Conservation (phyloP, 2,888 invertebrate species). For the Microplitis deprimator region DNA sequence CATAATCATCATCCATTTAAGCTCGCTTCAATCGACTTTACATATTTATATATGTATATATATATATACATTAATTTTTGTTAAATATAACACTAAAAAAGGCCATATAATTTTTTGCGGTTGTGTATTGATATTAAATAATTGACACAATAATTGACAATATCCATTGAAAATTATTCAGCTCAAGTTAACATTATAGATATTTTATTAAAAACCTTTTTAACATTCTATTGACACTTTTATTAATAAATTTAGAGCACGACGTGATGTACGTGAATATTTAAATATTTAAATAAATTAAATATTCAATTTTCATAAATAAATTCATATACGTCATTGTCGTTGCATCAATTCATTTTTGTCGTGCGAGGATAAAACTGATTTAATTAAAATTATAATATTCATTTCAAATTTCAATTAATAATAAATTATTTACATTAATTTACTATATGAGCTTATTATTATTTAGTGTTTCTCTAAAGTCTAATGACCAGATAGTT, state of each 20-base stretch:
- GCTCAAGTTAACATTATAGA: slow-evolving; percentile 3
- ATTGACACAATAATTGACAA: slow-evolving; percentile 31
- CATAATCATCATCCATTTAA: slow-evolving; percentile 1
- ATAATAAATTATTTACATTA: background rate
- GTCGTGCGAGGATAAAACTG: background rate
- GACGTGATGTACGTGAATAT: background rate
- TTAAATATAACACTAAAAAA: background rate
- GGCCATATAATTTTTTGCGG: slow-evolving; percentile 9
- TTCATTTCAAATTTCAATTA: background rate
- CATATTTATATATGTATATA: background rate
- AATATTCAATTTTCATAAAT: background rate
- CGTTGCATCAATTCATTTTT: background rate
- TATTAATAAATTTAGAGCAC: background rate
- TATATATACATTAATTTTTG: background rate
- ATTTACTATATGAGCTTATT: background rate
- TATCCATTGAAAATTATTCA: slow-evolving; percentile 23
- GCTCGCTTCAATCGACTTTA: background rate
- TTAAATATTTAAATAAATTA: background rate
- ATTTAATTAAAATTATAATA: background rate
- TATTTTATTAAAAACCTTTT: slow-evolving; percentile 2
- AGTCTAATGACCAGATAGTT: background rate
- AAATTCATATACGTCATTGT: background rate
- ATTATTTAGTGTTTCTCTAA: background rate
- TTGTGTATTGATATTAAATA: slow-evolving; percentile 16
- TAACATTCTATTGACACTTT: background rate